A percentile compares a stretch with the other conserved stretches of the same genome.
Evolutionary conservation across 2,113 vertebrate species (phyloP).

Genomic region (Archocentrus centrarchus): DNA sequence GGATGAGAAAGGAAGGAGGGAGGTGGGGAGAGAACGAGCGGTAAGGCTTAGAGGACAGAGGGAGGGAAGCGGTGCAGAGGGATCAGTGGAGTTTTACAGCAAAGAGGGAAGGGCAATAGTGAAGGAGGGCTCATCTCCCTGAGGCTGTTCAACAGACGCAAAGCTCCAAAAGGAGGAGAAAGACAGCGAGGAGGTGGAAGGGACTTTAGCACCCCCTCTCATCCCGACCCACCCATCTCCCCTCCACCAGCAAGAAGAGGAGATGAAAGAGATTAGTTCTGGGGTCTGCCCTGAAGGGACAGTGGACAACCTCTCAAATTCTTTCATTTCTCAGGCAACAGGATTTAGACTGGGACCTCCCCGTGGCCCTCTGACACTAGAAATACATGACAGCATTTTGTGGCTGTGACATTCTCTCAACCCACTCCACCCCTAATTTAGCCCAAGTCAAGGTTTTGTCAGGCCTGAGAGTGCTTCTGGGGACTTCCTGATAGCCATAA

Average conservation of each 20-base stretch:
- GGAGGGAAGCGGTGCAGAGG: conserved; percentile 77
- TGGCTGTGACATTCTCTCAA: conserved; percentile 31
- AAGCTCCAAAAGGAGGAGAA: conserved; percentile 57
- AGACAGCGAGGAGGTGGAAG: conserved; percentile 16
- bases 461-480: conserved; percentile 36
- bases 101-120: conserved; percentile 41
- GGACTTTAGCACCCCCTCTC: conserved; percentile 22
- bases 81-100: conserved; percentile 67
- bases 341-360: conserved; percentile 66
- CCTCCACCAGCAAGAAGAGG: conserved; percentile 37
- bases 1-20: conserved; percentile 37
- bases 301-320: conserved; percentile 67
- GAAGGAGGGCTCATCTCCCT: conserved; percentile 63
- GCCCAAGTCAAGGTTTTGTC: conserved; percentile 45
- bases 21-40: conserved; percentile 74
- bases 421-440: background rate
- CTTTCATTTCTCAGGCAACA: conserved; percentile 65
- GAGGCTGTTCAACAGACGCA: conserved; percentile 70
- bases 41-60: conserved; percentile 65
- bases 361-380: conserved; percentile 56
- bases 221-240: background rate
- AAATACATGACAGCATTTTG: conserved; percentile 54
- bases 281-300: conserved; percentile 67
- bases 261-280: conserved; percentile 79
- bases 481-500: conserved; percentile 61